These are phyloP conservation scores for Pachymerium ferrugineum DNA, from an alignment of 2,888 invertebrate genomes.

Conservation along the genomic window DNA sequence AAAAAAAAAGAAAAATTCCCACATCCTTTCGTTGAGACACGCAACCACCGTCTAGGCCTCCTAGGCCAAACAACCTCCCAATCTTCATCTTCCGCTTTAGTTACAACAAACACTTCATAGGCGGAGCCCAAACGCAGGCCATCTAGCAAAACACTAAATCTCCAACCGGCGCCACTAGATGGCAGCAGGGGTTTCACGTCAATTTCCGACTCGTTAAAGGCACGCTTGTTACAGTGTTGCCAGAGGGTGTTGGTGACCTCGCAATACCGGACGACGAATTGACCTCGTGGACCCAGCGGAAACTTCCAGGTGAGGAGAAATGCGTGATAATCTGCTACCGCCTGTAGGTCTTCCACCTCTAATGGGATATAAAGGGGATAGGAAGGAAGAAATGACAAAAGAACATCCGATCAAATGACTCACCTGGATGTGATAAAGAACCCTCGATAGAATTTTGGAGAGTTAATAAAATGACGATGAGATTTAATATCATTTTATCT, in stretches of 20 bases:
- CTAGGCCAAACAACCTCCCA: neutral
- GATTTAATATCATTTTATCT: too few species aligned
- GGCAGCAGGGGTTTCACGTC: conserved; percentile 25
- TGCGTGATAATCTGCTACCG: conserved; percentile 29
- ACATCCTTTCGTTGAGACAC: conserved; percentile 66
- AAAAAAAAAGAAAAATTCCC: conserved; percentile 47
- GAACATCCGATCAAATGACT: neutral
- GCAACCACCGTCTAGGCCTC: neutral
- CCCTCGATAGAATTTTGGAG: neutral
- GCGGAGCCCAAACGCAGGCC: conserved; percentile 76
- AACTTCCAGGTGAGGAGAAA: conserved; percentile 31
- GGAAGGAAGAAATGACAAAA: neutral
- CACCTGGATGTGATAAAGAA: neutral
- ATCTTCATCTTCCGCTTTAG: conserved; percentile 45
- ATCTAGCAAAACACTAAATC: conserved; percentile 42
- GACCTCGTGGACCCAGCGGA: neutral
- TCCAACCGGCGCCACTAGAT: neutral
- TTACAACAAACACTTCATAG: conserved; percentile 70
- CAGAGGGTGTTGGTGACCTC: neutral
- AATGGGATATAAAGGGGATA: neutral
- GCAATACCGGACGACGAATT: conserved; percentile 31
- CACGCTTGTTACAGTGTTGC: conserved; percentile 3
- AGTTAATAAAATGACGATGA: neutral
- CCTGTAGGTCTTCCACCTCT: conserved; percentile 30
- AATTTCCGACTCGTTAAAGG: conserved; percentile 20